A percentile compares a stretch with the other conserved stretches of the same genome.
These are phyloP conservation scores for Glossophaga mutica DNA, from an alignment of 2,797 vertebrate genomes.

Conservation along the genomic window DNA sequence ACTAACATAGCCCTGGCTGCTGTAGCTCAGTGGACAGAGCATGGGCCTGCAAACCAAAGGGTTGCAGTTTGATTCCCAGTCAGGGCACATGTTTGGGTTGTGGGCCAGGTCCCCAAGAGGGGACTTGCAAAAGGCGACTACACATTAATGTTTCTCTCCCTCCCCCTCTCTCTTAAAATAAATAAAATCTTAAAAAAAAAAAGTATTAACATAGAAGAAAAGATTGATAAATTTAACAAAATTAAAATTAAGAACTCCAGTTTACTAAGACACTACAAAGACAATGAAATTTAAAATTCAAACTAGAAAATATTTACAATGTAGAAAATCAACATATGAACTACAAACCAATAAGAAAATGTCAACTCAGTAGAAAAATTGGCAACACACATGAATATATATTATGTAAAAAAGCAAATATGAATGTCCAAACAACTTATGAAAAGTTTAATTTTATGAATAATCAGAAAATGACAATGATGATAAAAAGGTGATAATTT, in stretches of 20 bases:
- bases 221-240: not conserved
- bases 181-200: too few relatives aligned
- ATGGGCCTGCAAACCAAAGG: too few relatives aligned
- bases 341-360: not conserved
- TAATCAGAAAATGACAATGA: not conserved
- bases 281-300: not conserved
- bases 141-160: too few relatives aligned
- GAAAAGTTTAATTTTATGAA: not conserved
- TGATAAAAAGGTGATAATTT: not conserved
- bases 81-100: too few relatives aligned
- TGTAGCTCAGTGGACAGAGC: too few relatives aligned
- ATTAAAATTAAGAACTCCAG: not conserved
- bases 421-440: not conserved
- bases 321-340: not conserved
- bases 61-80: too few relatives aligned
- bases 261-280: not conserved
- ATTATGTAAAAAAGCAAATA: not conserved
- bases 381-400: not conserved
- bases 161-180: too few relatives aligned
- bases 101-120: too few relatives aligned
- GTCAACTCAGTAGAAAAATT: not conserved
- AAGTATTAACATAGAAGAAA: not conserved
- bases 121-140: too few relatives aligned
- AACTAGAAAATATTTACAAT: not conserved
- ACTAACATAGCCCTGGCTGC: too few relatives aligned